Conservation (phyloP, 2,113 vertebrate genomes). For the Ivindomyrus marchei region DNA sequence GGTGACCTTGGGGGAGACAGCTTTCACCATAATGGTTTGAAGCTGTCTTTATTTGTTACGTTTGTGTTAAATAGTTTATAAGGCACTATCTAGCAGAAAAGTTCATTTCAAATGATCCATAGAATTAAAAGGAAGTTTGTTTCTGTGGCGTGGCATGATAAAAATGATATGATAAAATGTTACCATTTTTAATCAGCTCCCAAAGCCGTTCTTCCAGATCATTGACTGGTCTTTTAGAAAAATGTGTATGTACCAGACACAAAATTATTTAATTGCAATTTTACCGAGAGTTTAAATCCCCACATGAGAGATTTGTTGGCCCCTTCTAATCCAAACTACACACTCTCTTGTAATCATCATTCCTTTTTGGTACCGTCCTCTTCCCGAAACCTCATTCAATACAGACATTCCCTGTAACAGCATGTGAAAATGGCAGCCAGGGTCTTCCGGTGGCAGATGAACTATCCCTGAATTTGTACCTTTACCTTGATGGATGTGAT, state of each 20-base stretch:
- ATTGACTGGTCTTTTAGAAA: not conserved
- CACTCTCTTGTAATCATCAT: not conserved
- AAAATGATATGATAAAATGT: not conserved
- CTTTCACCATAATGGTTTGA: not conserved
- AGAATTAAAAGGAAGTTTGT: not conserved
- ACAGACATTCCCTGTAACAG: not conserved
- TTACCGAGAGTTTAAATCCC: not conserved
- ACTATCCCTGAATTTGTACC: not conserved
- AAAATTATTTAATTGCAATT: not conserved
- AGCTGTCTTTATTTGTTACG: not conserved
- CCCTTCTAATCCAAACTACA: not conserved
- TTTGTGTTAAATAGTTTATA: not conserved
- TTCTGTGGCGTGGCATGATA: not conserved
- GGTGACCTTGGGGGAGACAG: not conserved
- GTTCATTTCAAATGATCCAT: not conserved
- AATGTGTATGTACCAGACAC: not conserved
- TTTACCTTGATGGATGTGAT: not conserved
- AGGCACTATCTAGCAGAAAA: not conserved
- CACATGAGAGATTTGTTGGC: not conserved
- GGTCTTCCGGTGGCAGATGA: not conserved
- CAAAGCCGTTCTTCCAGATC: not conserved
- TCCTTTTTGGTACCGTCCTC: not conserved
- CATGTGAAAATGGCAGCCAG: not conserved
- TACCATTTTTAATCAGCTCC: not conserved
- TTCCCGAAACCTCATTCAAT: not conserved